Evolutionary conservation across 2,113 vertebrate species (phyloP).

Genomic region (Eptesicus fuscus): DNA sequence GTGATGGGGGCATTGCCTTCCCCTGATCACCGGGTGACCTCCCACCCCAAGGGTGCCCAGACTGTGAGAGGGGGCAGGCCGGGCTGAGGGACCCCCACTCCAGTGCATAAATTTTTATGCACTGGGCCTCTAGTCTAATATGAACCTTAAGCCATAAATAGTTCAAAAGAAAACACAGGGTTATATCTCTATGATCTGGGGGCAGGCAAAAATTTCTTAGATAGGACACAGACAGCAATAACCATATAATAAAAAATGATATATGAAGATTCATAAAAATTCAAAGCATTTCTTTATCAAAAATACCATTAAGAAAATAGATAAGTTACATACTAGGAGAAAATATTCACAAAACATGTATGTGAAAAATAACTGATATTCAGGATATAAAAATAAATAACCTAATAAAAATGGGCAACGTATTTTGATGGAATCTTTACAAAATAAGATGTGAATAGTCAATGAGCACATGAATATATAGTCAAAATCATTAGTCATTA

Average conservation of each 20-base stretch:
- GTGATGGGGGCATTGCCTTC: no score
- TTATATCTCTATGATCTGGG: background rate
- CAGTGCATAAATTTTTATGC: no score
- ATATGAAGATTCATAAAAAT: background rate
- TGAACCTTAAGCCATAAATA: background rate
- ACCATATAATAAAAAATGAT: background rate
- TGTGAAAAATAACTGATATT: background rate
- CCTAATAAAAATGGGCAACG: background rate
- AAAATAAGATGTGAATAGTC: background rate
- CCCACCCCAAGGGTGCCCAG: no score
- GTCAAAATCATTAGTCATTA: background rate
- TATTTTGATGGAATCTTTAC: background rate
- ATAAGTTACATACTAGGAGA: background rate
- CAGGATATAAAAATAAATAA: background rate
- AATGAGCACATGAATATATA: background rate
- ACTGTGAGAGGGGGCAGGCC: no score
- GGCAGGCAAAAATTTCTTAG: background rate
- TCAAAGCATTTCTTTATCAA: slow-evolving; percentile 1
- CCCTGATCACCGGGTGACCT: no score
- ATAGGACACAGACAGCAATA: background rate
- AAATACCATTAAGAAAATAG: background rate
- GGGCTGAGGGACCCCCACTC: no score
- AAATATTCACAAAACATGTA: background rate
- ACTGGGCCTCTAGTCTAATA: background rate
- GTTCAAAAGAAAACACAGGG: background rate